Conservation (phyloP, 2,888 invertebrate species). For the Aphodius granarius region DNA sequence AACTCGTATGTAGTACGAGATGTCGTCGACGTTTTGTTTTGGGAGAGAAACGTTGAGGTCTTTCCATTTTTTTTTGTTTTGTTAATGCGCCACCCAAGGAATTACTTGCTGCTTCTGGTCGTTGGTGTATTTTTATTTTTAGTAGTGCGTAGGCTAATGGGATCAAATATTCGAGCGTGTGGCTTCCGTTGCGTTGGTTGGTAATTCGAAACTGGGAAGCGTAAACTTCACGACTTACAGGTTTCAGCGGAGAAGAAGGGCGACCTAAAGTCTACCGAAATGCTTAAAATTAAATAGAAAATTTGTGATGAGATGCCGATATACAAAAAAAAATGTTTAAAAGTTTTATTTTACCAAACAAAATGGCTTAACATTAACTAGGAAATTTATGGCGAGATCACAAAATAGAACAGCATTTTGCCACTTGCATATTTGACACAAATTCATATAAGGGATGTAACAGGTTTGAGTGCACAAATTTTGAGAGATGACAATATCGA, state of each 20-base stretch:
- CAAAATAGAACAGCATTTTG: too few relatives aligned
- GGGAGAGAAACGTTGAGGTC: not conserved
- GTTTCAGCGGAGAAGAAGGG: conserved; percentile 20
- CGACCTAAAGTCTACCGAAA: not conserved
- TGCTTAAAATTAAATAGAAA: too few relatives aligned
- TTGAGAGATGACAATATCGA: too few relatives aligned
- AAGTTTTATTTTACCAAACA: too few relatives aligned
- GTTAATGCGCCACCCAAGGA: not conserved
- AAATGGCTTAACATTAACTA: too few relatives aligned
- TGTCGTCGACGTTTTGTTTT: not conserved
- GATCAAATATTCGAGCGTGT: conserved; percentile 28
- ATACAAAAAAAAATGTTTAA: too few relatives aligned
- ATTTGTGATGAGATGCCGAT: too few relatives aligned
- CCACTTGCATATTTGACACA: too few relatives aligned
- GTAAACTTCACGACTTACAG: conserved; percentile 32
- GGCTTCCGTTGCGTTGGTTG: conserved; percentile 27
- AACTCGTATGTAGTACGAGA: not conserved
- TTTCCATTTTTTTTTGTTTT: not conserved
- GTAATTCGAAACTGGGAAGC: conserved; percentile 32
- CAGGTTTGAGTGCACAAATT: too few relatives aligned
- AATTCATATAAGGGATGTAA: too few relatives aligned
- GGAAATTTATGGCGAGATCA: too few relatives aligned
- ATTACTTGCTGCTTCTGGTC: not conserved
- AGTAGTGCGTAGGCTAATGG: conserved; percentile 28
- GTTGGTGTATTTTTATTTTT: conserved; percentile 24